phyloP scores from a whole-genome alignment of 2,888 invertebrate genomes.

The Graphium colonna region DNA sequence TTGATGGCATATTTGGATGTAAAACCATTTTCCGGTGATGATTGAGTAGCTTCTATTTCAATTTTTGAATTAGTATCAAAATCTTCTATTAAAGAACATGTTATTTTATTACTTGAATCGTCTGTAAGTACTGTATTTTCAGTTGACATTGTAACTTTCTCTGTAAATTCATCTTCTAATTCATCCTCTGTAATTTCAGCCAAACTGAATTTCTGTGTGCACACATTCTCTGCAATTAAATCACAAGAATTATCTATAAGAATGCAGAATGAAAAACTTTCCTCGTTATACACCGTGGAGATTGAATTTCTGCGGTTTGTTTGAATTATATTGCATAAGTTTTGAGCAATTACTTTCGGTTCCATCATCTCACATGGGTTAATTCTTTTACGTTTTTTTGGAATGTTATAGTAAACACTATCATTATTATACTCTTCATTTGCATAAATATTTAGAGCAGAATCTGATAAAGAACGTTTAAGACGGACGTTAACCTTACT shows the following conservation, averaged over 20 bases:
- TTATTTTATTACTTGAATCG: conserved; percentile 1
- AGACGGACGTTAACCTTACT: conserved; percentile 34
- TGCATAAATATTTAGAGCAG: conserved; percentile 41
- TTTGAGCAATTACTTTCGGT: conserved; percentile 40
- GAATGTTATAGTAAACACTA: conserved; percentile 15
- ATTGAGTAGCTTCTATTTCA: not conserved
- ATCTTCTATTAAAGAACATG: conserved; percentile 7
- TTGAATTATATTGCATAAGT: conserved; percentile 50
- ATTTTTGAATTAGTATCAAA: conserved; percentile 23
- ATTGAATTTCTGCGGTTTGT: conserved; percentile 65
- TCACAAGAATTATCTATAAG: conserved; percentile 64
- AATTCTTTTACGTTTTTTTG: conserved; percentile 52
- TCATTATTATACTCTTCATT: conserved; percentile 5
- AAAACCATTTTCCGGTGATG: not conserved
- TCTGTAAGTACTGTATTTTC: conserved; percentile 8
- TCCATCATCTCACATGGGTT: conserved; percentile 36
- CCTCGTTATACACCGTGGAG: conserved; percentile 57
- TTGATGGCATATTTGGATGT: conserved; percentile 36
- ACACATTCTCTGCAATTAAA: conserved; percentile 55
- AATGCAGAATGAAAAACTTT: conserved; percentile 67
- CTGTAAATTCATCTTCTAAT: conserved; percentile 17
- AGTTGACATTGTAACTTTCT: conserved; percentile 7
- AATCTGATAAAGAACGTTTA: conserved; percentile 67
- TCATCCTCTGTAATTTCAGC: conserved; percentile 46
- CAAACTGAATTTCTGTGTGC: conserved; percentile 51